Conservation (phyloP, 2,113 vertebrate species). For the Amphilophus citrinellus region DNA sequence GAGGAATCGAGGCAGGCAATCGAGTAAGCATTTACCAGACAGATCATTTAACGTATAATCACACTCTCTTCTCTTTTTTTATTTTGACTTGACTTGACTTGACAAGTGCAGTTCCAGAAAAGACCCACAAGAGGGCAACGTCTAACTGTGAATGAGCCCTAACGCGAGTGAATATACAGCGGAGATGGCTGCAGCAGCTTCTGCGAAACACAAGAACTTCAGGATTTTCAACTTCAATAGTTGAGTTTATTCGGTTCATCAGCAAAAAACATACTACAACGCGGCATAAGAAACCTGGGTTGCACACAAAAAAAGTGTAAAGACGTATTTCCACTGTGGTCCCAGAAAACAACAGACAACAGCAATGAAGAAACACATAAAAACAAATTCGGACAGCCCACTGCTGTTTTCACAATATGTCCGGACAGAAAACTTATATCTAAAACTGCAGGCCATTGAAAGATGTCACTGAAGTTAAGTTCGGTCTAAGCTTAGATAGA, state of each 20-base stretch:
- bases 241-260: no score
- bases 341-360: no score
- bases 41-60: neutral
- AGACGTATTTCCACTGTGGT: no score
- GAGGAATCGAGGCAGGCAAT: no score
- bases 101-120: constrained; percentile 11
- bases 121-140: constrained; percentile 55
- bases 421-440: neutral
- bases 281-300: no score
- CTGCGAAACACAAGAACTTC: neutral
- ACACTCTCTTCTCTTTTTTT: neutral
- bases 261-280: no score
- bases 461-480: neutral
- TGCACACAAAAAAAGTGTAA: no score
- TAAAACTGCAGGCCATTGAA: neutral
- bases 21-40: neutral
- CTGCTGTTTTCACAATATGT: neutral
- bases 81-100: neutral
- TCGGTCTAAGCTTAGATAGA: neutral
- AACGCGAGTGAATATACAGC: neutral
- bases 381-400: neutral
- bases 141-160: neutral
- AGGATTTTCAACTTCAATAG: neutral
- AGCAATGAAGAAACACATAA: no score
- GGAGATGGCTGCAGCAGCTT: neutral